Conservation (phyloP, 2,797 vertebrate genomes). For the Choloepus didactylus region DNA sequence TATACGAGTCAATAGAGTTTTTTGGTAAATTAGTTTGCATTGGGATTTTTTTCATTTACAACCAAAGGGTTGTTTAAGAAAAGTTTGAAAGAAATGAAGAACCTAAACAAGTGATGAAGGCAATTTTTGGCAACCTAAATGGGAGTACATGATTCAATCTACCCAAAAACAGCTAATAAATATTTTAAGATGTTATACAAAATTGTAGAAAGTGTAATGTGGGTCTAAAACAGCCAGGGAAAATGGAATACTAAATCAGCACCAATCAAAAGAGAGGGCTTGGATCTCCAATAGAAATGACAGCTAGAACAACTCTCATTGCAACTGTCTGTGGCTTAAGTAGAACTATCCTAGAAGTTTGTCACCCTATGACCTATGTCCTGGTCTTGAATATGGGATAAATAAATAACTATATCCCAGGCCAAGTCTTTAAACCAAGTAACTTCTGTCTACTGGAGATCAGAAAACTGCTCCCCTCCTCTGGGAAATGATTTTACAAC, state of each 20-base stretch:
- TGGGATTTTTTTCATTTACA: constrained; percentile 19
- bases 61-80: constrained; percentile 6
- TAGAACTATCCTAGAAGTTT: neutral
- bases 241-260: neutral
- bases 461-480: neutral
- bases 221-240: neutral
- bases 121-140: neutral
- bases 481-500: neutral
- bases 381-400: neutral
- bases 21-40: neutral
- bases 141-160: neutral
- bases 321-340: neutral
- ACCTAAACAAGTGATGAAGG: neutral
- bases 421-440: neutral
- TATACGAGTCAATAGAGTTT: neutral
- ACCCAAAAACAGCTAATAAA: neutral
- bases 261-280: neutral
- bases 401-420: neutral
- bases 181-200: neutral
- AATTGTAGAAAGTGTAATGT: neutral
- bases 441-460: neutral
- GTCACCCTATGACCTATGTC: neutral
- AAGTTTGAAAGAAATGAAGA: constrained; percentile 36
- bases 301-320: neutral
- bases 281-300: neutral